Conservation (phyloP, 2,888 invertebrate genomes). For the Caenorhabditis sp. region DNA sequence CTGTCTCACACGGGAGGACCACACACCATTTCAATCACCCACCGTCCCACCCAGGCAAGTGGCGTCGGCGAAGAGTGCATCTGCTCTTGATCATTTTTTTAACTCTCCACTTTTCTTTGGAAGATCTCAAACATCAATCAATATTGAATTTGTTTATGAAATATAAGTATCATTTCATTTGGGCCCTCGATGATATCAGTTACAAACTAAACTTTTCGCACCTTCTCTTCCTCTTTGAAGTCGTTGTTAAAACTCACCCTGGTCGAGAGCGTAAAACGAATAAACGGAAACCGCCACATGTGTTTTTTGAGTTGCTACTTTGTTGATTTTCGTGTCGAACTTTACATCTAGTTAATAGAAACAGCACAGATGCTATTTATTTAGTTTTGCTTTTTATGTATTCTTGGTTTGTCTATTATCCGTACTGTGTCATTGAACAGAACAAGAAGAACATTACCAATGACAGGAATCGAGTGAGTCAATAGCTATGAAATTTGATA, state of each 20-base stretch:
- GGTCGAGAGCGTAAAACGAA: too few species aligned
- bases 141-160: not conserved
- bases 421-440: too few species aligned
- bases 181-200: constrained; percentile 6
- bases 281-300: not conserved
- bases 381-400: too few species aligned
- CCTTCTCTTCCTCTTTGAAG: not conserved
- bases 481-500: too few species aligned
- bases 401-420: too few species aligned
- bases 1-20: constrained; percentile 21
- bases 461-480: too few species aligned
- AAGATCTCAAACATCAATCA: not conserved
- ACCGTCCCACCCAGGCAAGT: constrained; percentile 39
- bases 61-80: constrained; percentile 41
- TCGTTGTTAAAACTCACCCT: too few species aligned
- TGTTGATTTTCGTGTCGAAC: not conserved
- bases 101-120: too few species aligned
- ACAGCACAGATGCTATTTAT: too few species aligned
- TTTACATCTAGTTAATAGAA: too few species aligned
- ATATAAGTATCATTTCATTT: not conserved
- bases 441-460: too few species aligned
- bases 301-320: not conserved
- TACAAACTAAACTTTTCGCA: constrained; percentile 1
- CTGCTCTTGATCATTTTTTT: constrained; percentile 35
- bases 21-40: constrained; percentile 50